These are phyloP conservation scores for Anhinga anhinga DNA, from an alignment of 2,113 vertebrate genomes.

Conservation along the genomic window DNA sequence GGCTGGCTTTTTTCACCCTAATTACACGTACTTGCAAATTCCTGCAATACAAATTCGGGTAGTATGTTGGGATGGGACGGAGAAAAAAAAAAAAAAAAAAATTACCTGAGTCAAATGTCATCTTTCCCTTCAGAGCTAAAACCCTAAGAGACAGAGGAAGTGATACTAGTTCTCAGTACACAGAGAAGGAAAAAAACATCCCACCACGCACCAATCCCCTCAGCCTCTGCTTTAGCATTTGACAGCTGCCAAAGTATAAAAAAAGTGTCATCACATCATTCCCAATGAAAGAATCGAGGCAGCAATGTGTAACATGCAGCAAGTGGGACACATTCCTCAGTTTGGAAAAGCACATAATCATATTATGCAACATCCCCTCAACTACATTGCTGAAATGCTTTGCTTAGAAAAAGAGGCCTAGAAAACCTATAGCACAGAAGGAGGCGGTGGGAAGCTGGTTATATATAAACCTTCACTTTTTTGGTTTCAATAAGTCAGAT, in stretches of 20 bases:
- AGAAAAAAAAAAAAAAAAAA: not conserved
- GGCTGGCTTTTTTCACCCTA: accelerated
- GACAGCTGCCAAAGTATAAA: not conserved
- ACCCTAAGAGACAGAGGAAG: not conserved
- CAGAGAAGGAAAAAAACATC: no score
- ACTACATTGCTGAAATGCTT: not conserved
- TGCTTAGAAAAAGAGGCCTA: not conserved
- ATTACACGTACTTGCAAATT: accelerated
- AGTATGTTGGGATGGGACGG: not conserved
- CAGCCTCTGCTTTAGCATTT: not conserved
- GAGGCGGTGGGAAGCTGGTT: not conserved
- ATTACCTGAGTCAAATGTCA: no score
- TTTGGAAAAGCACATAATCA: not conserved
- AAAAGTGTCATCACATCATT: not conserved
- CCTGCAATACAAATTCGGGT: not conserved
- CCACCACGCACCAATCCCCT: accelerated
- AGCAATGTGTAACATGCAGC: not conserved
- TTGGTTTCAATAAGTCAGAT: not conserved
- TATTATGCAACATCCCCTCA: not conserved
- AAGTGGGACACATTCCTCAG: not conserved
- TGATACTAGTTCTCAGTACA: not conserved
- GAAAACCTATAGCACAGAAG: not conserved
- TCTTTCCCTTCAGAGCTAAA: not conserved
- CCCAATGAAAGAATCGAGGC: not conserved
- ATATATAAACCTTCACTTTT: not conserved